These are phyloP conservation scores for Epistrophe eligans DNA, from an alignment of 2,888 invertebrate genomes.

Conservation along the genomic window DNA sequence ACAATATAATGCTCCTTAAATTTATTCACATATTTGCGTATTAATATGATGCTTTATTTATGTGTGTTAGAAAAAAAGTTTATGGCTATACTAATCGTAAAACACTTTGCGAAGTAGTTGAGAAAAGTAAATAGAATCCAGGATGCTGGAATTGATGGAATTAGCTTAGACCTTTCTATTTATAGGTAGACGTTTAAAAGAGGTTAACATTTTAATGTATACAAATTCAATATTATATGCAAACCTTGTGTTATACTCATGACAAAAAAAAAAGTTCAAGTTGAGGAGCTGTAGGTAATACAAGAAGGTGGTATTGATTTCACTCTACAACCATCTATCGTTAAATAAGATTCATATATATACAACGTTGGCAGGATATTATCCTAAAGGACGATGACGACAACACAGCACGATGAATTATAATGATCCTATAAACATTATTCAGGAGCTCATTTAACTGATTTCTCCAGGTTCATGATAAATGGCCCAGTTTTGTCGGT, in stretches of 20 bases:
- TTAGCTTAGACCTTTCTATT: neutral
- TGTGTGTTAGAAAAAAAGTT: neutral
- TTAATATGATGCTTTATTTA: neutral
- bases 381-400: conserved; percentile 8
- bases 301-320: conserved; percentile 13
- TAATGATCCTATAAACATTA: conserved; percentile 63
- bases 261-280: neutral
- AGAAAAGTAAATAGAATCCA: neutral
- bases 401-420: conserved; percentile 40
- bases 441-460: conserved; percentile 64
- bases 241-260: neutral
- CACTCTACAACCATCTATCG: neutral
- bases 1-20: neutral
- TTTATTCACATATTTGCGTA: neutral
- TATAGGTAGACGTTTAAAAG: neutral
- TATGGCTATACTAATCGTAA: neutral
- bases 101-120: neutral
- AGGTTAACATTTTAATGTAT: no score
- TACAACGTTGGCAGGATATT: conserved; percentile 4
- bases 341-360: conserved; percentile 6
- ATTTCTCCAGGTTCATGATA: conserved; percentile 64
- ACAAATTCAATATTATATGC: conserved; percentile 4
- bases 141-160: neutral
- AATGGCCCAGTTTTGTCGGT: conserved; percentile 45
- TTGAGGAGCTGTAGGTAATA: neutral